A percentile compares a stretch with the other conserved stretches of the same genome.
Evolutionary conservation across 2,888 invertebrate genomes (phyloP).

Genomic region (Chaetogeoica ovagalla): DNA sequence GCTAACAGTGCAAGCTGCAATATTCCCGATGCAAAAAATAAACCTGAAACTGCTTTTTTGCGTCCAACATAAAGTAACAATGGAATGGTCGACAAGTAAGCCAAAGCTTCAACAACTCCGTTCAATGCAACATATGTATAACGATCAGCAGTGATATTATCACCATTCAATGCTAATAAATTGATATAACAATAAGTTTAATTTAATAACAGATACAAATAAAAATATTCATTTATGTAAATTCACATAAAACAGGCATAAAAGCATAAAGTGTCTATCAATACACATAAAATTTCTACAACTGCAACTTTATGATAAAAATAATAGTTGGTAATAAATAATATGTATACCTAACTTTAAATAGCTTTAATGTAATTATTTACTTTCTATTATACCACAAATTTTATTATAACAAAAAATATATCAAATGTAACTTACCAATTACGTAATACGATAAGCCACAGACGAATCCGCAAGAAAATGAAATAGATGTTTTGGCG

Average conservation of each 20-base stretch:
- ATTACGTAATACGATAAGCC: constrained; percentile 58
- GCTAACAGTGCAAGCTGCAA: constrained; percentile 61
- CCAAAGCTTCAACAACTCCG: constrained; percentile 64
- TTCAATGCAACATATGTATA: constrained; percentile 63
- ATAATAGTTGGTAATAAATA: too few relatives aligned
- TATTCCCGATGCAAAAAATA: constrained; percentile 62
- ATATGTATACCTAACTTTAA: too few relatives aligned
- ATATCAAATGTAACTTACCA: constrained; percentile 54
- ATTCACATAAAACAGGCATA: background rate
- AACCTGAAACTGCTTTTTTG: constrained; percentile 60
- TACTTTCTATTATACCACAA: too few relatives aligned
- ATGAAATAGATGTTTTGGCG: constrained; percentile 57
- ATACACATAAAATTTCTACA: too few relatives aligned
- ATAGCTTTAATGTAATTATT: too few relatives aligned
- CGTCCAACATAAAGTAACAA: constrained; percentile 62
- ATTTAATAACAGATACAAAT: background rate
- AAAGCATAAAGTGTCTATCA: too few relatives aligned
- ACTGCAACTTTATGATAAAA: too few relatives aligned
- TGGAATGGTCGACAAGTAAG: constrained; percentile 63
- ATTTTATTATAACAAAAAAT: too few relatives aligned
- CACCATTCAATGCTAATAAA: constrained; percentile 62
- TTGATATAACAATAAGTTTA: constrained; percentile 57
- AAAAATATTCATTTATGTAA: background rate
- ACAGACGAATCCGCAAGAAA: constrained; percentile 58
- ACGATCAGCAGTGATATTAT: constrained; percentile 63